Conservation (phyloP, 2,113 vertebrate genomes). For the Brachionichthys hirsutus region DNA sequence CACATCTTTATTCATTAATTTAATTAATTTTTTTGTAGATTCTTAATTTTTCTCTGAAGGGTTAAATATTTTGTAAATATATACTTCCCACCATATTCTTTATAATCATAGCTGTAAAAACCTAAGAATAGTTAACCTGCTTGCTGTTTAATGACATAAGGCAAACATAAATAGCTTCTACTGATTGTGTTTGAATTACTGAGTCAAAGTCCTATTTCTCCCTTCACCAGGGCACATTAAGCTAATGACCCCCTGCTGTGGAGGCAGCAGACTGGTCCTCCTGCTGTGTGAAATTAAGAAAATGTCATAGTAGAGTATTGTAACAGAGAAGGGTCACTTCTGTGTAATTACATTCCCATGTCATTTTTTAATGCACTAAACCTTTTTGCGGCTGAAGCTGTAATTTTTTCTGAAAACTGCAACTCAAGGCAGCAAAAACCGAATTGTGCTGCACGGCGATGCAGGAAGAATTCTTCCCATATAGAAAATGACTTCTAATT, state of each 20-base stretch:
- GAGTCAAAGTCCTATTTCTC: constrained; percentile 14
- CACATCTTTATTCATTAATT: too few species aligned
- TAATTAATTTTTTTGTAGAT: neutral
- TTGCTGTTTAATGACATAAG: constrained; percentile 1
- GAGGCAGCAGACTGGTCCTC: constrained; percentile 13
- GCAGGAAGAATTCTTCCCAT: too few species aligned
- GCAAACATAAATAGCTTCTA: constrained; percentile 17
- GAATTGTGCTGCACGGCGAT: too few species aligned
- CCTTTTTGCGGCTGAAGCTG: constrained; percentile 2
- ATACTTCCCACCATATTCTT: neutral
- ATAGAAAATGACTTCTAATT: too few species aligned
- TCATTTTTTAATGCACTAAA: constrained; percentile 9
- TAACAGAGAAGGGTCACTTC: constrained; percentile 32
- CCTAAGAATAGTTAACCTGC: neutral
- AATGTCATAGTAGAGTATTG: constrained; percentile 25
- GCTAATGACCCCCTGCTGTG: constrained; percentile 45
- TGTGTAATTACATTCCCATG: constrained; percentile 25
- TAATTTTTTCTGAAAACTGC: constrained; percentile 8
- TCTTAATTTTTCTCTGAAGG: constrained; percentile 3
- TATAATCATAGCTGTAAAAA: constrained; percentile 8
- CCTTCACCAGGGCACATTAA: constrained; percentile 31
- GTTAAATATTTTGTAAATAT: neutral
- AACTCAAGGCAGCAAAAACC: too few species aligned
- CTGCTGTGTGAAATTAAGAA: constrained; percentile 27
- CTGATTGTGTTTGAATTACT: constrained; percentile 26